A percentile compares a stretch with the other conserved stretches of the same genome.
Evolutionary conservation across 2,113 vertebrate genomes (phyloP).

Genomic region (Silurus asotus): DNA sequence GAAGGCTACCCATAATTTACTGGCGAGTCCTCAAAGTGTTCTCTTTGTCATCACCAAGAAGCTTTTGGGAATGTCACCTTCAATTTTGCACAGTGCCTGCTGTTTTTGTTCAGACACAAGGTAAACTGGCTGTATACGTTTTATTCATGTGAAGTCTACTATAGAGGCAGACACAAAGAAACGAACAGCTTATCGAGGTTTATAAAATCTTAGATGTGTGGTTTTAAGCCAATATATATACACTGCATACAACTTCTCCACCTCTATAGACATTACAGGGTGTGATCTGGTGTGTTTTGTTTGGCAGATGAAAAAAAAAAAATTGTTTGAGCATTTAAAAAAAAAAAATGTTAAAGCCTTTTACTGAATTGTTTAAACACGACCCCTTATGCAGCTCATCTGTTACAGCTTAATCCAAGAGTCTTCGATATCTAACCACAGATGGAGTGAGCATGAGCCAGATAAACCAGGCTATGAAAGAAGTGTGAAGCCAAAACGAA

Average conservation of each 20-base stretch:
- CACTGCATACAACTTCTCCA: not conserved
- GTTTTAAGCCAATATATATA: not conserved
- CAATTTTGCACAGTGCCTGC: constrained; percentile 33
- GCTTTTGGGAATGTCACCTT: constrained; percentile 32
- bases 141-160: constrained; percentile 1
- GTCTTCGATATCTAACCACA: constrained; percentile 24
- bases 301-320: not conserved
- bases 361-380: not conserved
- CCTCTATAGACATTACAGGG: not conserved
- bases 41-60: constrained; percentile 30
- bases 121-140: constrained; percentile 21
- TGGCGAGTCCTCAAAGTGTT: constrained; percentile 15
- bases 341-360: constrained; percentile 5
- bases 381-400: constrained; percentile 32
- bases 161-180: constrained; percentile 10
- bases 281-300: not conserved
- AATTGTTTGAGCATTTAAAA: not conserved
- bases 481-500: constrained; percentile 24
- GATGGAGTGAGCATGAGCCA: constrained; percentile 38
- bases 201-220: not conserved
- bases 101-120: constrained; percentile 23
- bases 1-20: constrained; percentile 24
- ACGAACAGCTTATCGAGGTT: not conserved
- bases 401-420: constrained; percentile 42
- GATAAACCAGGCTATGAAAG: constrained; percentile 19